These are phyloP conservation scores for Carlito syrichta DNA, from an alignment of 2,113 vertebrate species.

Conservation along the genomic window DNA sequence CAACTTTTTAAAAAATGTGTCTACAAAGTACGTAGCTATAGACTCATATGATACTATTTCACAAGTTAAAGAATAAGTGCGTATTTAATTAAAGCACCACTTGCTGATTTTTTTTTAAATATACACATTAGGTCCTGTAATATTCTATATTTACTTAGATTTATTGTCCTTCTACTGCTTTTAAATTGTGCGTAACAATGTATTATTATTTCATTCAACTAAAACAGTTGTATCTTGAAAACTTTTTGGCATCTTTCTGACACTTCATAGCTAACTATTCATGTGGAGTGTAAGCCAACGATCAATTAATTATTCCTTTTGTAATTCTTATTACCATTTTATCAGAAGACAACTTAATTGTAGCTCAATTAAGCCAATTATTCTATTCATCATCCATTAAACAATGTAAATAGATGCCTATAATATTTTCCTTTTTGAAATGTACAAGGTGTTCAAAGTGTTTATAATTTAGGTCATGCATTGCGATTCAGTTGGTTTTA, in stretches of 20 bases:
- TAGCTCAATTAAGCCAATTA: conserved; percentile 17
- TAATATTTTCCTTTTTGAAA: not conserved
- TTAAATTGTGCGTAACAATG: not conserved
- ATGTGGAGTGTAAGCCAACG: not conserved
- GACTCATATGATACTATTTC: not conserved
- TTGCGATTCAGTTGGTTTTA: not conserved
- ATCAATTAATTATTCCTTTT: not conserved
- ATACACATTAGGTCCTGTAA: not conserved
- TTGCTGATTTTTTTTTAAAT: not conserved
- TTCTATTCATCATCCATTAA: not conserved
- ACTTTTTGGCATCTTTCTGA: not conserved
- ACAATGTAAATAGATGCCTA: not conserved
- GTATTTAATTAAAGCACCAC: not conserved
- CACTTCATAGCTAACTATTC: not conserved
- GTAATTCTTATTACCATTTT: not conserved
- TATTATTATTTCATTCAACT: not conserved
- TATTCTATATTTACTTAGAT: not conserved
- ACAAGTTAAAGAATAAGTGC: not conserved
- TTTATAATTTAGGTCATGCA: not conserved
- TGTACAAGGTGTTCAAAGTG: not conserved
- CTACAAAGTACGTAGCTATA: not conserved
- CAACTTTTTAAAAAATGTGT: not conserved
- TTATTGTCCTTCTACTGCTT: not conserved
- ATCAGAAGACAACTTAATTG: conserved; percentile 33
- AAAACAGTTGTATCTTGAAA: not conserved